Evolutionary conservation across 2,888 invertebrate species (phyloP), one percentile per base, ranked within the genome.

Genomic region (Glaucopsyche alexis): DNA sequence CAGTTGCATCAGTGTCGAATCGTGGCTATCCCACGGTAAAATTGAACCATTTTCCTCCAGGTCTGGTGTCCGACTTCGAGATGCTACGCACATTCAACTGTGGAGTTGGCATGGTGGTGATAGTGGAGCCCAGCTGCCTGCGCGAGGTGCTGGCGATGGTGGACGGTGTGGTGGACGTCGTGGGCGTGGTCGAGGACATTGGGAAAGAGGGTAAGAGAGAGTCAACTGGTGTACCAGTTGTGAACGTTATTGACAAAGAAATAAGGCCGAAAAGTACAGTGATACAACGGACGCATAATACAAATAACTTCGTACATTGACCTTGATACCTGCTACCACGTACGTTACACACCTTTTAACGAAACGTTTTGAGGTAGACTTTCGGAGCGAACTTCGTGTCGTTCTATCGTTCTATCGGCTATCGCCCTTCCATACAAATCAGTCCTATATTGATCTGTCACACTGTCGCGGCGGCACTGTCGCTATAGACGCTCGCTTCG

Each of bases 11-110:
- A 29, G 4, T 29, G 42, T 8, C 50, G 50, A 5, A 50, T 1
- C 14, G 13, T 50, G 50, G 13, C 50, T 50, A 8, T 14, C n/a
- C 50, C 13, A 13, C 5, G 11, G 50, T 13, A 13, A 5, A 42
- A 42, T 42, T 42, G 7, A 42, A 7, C 7, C 42, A 7, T 42
- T 42, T 11, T 49, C 4, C 76, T 74, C 1, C 79, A 95, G 97
- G 97, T 16, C 94, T 94, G 70, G 95, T 99, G 0, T 95, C 94
- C 3, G 95, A 96, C 81, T 87, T 93, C 74, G 97, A 98, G 84
- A 95, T 99, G 96, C 92, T 98, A 14, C 94, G 96, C 70, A 98
- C 98, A 0, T 98, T 99, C 87, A 99, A 99, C 91, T 99, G 99
- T 88, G 99, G 99, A 0, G 94, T 99, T 64, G 99, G 99, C 0